Conservation (phyloP, 2,888 invertebrate genomes). For the Noctuana brunneofusca region DNA sequence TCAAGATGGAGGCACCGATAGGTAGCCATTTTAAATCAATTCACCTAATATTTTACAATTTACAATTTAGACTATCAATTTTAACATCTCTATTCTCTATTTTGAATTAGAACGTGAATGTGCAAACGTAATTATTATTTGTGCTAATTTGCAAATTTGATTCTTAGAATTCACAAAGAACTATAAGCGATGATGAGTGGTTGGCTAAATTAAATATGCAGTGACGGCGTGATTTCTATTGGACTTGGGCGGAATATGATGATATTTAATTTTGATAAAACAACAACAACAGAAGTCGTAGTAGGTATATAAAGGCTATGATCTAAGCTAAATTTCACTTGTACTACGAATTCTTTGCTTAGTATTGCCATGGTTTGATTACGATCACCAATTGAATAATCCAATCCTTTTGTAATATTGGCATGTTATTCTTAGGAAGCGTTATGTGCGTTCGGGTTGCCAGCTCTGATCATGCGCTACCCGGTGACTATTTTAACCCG, state of each 20-base stretch:
- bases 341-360: conserved; percentile 59
- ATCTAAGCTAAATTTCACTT: conserved; percentile 45
- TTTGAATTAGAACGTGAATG: conserved; percentile 28
- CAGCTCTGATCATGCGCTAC: conserved; percentile 77
- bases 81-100: conserved; percentile 7
- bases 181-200: conserved; percentile 70
- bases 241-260: conserved; percentile 53
- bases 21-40: conserved; percentile 29
- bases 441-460: conserved; percentile 70
- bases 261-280: conserved; percentile 23
- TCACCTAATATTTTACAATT: conserved; percentile 29
- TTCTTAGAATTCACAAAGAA: conserved; percentile 21
- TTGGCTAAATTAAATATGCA: conserved; percentile 67
- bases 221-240: conserved; percentile 66
- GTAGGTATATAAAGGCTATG: conserved; percentile 51
- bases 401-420: conserved; percentile 14
- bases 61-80: conserved; percentile 10
- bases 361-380: conserved; percentile 19
- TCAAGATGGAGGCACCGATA: conserved; percentile 45
- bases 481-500: conserved; percentile 73
- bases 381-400: conserved; percentile 19
- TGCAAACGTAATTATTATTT: conserved; percentile 16
- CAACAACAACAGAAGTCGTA: conserved; percentile 54
- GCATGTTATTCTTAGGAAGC: conserved; percentile 58
- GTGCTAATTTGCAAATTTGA: conserved; percentile 29